Evolutionary conservation across 2,797 vertebrate species (phyloP).

Genomic region (Denticeps clupeoides): DNA sequence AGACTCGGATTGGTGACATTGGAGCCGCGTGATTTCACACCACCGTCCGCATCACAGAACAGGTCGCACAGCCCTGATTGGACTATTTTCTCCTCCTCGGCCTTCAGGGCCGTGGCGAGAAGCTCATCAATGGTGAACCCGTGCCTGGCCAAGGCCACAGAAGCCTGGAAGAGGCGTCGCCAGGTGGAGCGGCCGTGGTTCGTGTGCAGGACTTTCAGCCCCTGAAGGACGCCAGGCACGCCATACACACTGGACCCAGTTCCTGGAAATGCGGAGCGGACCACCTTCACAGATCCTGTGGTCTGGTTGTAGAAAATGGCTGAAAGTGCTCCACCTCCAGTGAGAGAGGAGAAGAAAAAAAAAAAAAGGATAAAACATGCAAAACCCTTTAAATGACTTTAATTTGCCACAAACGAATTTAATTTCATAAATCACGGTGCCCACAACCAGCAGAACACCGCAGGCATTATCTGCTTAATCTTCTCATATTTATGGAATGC

Average conservation of each 20-base stretch:
- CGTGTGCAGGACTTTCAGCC: slow-evolving; percentile 40
- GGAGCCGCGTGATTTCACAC: slow-evolving; percentile 26
- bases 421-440: slow-evolving; percentile 14
- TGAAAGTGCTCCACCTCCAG: slow-evolving; percentile 47
- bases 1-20: slow-evolving; percentile 28
- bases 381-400: neutral
- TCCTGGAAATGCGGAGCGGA: slow-evolving; percentile 31
- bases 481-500: slow-evolving; percentile 17
- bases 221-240: slow-evolving; percentile 41
- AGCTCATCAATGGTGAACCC: slow-evolving; percentile 46
- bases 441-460: slow-evolving; percentile 16
- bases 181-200: slow-evolving; percentile 39
- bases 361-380: slow-evolving; percentile 4
- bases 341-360: slow-evolving; percentile 17
- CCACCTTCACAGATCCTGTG: slow-evolving; percentile 30
- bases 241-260: slow-evolving; percentile 22
- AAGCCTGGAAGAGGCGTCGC: slow-evolving; percentile 32
- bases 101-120: slow-evolving; percentile 42
- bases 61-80: slow-evolving; percentile 32
- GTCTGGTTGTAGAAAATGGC: slow-evolving; percentile 47
- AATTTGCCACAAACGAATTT: too few species aligned
- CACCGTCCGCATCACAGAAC: slow-evolving; percentile 30
- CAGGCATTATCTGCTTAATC: slow-evolving; percentile 9
- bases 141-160: slow-evolving; percentile 33
- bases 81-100: slow-evolving; percentile 22